Evolutionary conservation across 2,888 invertebrate species (phyloP).

Genomic region (Phania funesta): DNA sequence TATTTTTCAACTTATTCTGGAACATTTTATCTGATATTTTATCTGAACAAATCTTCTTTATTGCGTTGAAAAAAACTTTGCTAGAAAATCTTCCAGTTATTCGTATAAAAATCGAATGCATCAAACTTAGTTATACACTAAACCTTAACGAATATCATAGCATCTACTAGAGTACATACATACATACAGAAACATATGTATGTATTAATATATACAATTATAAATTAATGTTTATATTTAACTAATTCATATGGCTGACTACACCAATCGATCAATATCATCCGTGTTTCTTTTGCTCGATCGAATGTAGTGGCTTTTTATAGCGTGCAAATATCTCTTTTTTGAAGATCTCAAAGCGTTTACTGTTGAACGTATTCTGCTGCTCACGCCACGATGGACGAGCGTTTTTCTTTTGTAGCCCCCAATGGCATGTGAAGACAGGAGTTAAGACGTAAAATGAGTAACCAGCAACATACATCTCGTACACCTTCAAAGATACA

Average conservation of each 20-base stretch:
- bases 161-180: too few species aligned
- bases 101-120: too few species aligned
- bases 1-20: too few species aligned
- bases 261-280: slow-evolving; percentile 33
- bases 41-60: too few species aligned
- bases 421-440: slow-evolving; percentile 94
- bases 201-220: not conserved
- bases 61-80: too few species aligned
- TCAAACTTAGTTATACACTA: too few species aligned
- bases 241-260: not conserved
- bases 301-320: slow-evolving; percentile 69
- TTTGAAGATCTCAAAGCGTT: slow-evolving; percentile 91
- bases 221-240: not conserved
- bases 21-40: too few species aligned
- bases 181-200: too few species aligned
- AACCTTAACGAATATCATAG: too few species aligned
- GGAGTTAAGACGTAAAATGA: slow-evolving; percentile 93
- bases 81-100: too few species aligned
- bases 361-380: slow-evolving; percentile 90
- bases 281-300: slow-evolving; percentile 48
- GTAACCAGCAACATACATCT: slow-evolving; percentile 94
- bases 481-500: slow-evolving; percentile 87
- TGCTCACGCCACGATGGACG: slow-evolving; percentile 92
- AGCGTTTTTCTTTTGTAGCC: slow-evolving; percentile 88
- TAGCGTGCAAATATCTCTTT: slow-evolving; percentile 90